Base-by-base conservation (phyloP, 2,888 invertebrate genomes). In the Dryobota labecula region DNA sequence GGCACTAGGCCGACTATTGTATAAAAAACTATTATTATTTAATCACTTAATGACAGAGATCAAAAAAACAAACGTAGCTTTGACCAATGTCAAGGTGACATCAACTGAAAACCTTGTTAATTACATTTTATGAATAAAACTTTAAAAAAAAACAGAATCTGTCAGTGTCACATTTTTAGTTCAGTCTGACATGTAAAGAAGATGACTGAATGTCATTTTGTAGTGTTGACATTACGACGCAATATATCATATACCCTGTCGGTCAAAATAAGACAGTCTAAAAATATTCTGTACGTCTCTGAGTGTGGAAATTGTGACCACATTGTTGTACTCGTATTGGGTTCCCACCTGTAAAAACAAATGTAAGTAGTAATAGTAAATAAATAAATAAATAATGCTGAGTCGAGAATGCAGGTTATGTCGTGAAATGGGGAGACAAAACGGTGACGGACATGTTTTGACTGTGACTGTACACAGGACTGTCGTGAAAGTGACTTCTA, bases 401-500 rank as follows among this genome's bases (percentile, higher is more conserved):
- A n/a, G 9, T 47, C n/a, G 36, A 1, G 1, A 36, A 36, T 8
- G n/a, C n/a, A 45, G 45, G n/a, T 45, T 45, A 8, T 45, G n/a
- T 45, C 45, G n/a, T n/a, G 45, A 18, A 45, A 45, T 45, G 20
- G 9, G 20, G 8, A 20, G n/a, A 45, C n/a, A 45, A 45, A 45
- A 47, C 13, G 13, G 24, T 49, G 13, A 24, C 2, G 13, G 15
- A 15, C 15, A 15, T 24, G 15, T 49, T 49, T 24, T 49, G 24
- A 13, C 24, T 49, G 49, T 51, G 15, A 27, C 51, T 51, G 27
- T 49, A 27, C 51, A 49, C 13, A 24, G 24, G 13, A 49, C 49
- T 38, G 18, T 47, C 24, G 24, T 24, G 47, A 63, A 71, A 43
- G 38, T 61, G 64, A 49, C 27, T 36, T 62, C 33, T 47, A n/a